Evolutionary conservation across 2,113 vertebrate species (phyloP).

Genomic region (Panurus biarmicus): DNA sequence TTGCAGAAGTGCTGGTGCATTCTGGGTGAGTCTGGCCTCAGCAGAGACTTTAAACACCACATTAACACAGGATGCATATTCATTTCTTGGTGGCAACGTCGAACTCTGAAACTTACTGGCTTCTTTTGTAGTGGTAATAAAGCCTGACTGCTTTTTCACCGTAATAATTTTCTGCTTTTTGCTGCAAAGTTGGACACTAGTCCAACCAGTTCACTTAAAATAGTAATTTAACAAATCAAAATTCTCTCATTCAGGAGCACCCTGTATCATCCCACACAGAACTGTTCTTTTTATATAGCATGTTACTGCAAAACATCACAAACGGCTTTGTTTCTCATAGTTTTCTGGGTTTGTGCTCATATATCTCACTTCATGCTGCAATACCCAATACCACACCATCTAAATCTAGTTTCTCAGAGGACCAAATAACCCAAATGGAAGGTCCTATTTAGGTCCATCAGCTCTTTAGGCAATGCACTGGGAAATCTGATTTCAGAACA

Average conservation of each 20-base stretch:
- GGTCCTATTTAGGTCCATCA: background rate
- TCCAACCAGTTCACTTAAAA: background rate
- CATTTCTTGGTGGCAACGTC: background rate
- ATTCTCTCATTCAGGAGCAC: background rate
- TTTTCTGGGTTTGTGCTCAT: background rate
- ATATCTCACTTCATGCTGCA: background rate
- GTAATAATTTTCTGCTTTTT: background rate
- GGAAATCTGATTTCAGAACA: background rate
- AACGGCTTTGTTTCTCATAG: background rate
- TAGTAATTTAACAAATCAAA: background rate
- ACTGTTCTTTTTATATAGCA: background rate
- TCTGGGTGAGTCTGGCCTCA: background rate
- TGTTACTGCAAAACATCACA: background rate
- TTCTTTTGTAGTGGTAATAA: background rate
- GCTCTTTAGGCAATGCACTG: background rate
- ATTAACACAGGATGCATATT: background rate
- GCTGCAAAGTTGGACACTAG: background rate
- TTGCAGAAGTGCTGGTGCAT: background rate
- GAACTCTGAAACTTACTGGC: background rate
- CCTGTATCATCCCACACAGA: background rate
- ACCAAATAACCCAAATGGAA: background rate
- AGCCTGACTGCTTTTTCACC: background rate
- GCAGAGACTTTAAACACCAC: background rate
- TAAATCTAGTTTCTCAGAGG: background rate
- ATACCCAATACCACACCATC: background rate